phyloP scores from a whole-genome alignment of 2,797 vertebrate genomes.

The Chelmon rostratus region DNA sequence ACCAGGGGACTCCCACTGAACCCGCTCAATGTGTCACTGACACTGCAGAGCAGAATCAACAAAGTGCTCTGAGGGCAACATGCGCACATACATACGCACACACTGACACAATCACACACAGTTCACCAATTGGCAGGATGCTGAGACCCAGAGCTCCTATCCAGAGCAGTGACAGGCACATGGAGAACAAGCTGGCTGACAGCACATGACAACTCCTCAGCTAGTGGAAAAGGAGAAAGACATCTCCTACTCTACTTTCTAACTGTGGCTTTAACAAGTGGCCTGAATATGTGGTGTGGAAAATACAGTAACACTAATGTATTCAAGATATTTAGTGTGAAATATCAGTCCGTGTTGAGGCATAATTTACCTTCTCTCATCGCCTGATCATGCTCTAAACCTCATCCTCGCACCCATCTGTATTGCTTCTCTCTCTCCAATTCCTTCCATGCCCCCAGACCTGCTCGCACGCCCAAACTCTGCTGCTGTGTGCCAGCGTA shows the following conservation, averaged over 20 bases:
- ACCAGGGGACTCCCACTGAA: constrained; percentile 82
- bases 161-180: constrained; percentile 80
- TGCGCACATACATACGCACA: constrained; percentile 60
- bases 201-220: constrained; percentile 81
- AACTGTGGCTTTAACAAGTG: constrained; percentile 58
- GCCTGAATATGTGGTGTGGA: constrained; percentile 40
- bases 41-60: constrained; percentile 79
- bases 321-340: constrained; percentile 30
- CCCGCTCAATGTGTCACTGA: constrained; percentile 83
- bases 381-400: constrained; percentile 51
- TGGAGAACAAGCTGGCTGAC: constrained; percentile 81
- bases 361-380: constrained; percentile 59
- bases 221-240: constrained; percentile 61
- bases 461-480: constrained; percentile 65
- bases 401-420: constrained; percentile 70
- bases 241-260: constrained; percentile 63
- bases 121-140: constrained; percentile 80
- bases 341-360: constrained; percentile 36
- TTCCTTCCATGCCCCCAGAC: constrained; percentile 77
- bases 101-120: constrained; percentile 72
- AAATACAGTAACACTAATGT: constrained; percentile 50
- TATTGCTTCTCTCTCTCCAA: constrained; percentile 70
- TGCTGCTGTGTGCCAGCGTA: constrained; percentile 70
- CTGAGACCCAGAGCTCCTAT: constrained; percentile 78
- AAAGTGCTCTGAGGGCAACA: constrained; percentile 82